These are phyloP conservation scores for Epinephelus malabaricus DNA, from an alignment of 2,797 vertebrate genomes.

Conservation along the genomic window DNA sequence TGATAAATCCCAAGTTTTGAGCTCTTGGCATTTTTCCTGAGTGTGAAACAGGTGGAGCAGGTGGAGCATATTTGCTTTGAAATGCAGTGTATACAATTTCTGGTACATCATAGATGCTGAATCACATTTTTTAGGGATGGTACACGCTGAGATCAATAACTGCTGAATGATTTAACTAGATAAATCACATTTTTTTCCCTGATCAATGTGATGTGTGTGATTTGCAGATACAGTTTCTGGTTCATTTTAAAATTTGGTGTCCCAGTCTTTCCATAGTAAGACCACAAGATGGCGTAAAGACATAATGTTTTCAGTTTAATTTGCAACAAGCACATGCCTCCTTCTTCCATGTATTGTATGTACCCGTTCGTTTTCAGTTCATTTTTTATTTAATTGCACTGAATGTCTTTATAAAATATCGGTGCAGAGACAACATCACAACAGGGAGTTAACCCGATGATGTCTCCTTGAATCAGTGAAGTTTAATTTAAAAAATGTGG, in stretches of 20 bases:
- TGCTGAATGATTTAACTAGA: neutral
- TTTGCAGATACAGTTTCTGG: neutral
- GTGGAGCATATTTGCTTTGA: neutral
- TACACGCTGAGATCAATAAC: neutral
- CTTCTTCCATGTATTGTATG: neutral
- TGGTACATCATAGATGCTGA: neutral
- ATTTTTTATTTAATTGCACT: neutral
- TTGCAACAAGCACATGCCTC: neutral
- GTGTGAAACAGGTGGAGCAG: neutral
- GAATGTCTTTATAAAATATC: neutral
- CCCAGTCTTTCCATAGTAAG: conserved; percentile 15
- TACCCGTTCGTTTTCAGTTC: neutral
- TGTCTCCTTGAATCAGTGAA: neutral
- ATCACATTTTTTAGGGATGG: neutral
- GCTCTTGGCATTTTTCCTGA: neutral
- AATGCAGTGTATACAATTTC: neutral
- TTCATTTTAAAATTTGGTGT: neutral
- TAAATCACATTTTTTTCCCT: too few species aligned
- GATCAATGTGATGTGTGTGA: neutral
- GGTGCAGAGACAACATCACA: too few species aligned
- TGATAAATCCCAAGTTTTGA: neutral
- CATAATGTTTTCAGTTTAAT: conserved; percentile 23
- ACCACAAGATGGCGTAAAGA: conserved; percentile 70
- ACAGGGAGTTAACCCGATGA: too few species aligned
- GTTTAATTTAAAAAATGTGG: neutral